Evolutionary conservation across 1,140 invertebrate genomes (phyloP).

Genomic region (Linepithema humile): DNA sequence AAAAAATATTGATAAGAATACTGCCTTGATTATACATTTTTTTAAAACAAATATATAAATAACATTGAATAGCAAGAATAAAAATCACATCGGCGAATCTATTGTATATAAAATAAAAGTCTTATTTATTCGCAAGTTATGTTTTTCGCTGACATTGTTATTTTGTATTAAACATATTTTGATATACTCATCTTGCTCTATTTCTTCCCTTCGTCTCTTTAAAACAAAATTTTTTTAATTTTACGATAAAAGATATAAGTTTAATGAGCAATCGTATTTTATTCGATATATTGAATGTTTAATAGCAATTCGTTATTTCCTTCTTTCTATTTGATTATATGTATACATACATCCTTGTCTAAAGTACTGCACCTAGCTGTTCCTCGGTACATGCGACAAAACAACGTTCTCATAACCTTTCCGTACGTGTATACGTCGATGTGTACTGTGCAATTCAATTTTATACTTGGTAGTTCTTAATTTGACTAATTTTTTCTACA

Average conservation of each 20-base stretch:
- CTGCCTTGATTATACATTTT: not conserved
- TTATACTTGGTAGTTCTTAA: not conserved
- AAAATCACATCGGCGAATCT: not conserved
- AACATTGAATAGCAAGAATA: not conserved
- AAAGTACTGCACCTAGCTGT: too few relatives aligned
- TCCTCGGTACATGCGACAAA: too few relatives aligned
- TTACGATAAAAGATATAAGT: too few relatives aligned
- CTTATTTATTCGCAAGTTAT: conserved; percentile 24
- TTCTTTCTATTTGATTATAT: too few relatives aligned
- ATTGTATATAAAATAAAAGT: conserved; percentile 11
- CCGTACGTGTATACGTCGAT: not conserved
- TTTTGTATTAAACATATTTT: conserved; percentile 43
- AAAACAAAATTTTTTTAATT: not conserved
- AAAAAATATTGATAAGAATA: not conserved
- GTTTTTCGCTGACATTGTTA: conserved; percentile 22
- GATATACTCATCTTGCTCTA: not conserved
- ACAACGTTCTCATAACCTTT: too few relatives aligned
- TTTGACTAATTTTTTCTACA: not conserved
- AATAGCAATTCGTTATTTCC: too few relatives aligned
- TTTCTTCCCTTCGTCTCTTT: not conserved
- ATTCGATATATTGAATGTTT: too few relatives aligned
- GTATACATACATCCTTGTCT: not conserved
- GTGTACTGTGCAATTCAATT: not conserved
- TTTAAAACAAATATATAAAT: not conserved
- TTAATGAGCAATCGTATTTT: too few relatives aligned